Conservation (phyloP, 2,113 vertebrate genomes). For the Sorex fumeus region DNA sequence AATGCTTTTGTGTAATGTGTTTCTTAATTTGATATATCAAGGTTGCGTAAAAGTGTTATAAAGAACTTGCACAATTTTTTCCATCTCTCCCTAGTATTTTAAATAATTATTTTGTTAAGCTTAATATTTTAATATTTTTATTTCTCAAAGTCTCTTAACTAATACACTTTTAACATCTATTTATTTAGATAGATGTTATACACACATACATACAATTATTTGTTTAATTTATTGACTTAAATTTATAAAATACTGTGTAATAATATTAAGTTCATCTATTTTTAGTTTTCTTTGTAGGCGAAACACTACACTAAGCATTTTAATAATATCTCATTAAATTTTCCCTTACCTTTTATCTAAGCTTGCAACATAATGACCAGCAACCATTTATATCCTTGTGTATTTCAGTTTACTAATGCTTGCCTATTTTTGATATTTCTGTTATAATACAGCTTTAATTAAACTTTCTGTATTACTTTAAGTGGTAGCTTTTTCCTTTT, state of each 20-base stretch:
- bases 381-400: neutral
- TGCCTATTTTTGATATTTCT: neutral
- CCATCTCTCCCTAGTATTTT: neutral
- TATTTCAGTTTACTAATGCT: neutral
- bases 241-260: neutral
- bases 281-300: slow-evolving; percentile 8
- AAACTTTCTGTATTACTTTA: neutral
- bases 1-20: no score
- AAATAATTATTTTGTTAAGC: slow-evolving; percentile 20
- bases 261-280: neutral
- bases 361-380: neutral
- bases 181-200: no score
- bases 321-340: neutral
- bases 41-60: neutral
- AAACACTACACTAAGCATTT: neutral
- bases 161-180: neutral
- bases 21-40: neutral
- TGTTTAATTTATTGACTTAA: neutral
- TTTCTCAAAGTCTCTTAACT: neutral
- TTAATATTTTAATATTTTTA: slow-evolving; percentile 20
- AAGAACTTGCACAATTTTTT: neutral
- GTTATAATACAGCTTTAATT: neutral
- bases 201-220: neutral
- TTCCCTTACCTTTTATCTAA: neutral
- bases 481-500: neutral